phyloP scores from a whole-genome alignment of 2,797 vertebrate genomes.

The Onychomys torridus region DNA sequence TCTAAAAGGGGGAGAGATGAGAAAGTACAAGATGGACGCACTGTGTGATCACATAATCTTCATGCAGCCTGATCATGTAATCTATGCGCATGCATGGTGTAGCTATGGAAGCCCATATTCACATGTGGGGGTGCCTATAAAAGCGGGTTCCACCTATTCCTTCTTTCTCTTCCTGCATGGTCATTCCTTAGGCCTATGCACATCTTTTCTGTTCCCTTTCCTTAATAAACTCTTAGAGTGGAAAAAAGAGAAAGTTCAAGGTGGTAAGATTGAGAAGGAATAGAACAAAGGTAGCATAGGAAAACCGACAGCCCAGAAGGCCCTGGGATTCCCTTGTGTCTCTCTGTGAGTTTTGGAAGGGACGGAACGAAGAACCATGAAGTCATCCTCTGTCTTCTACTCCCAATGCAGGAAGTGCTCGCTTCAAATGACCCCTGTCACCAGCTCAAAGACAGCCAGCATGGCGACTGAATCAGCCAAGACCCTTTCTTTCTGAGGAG shows the following conservation, averaged over 20 bases:
- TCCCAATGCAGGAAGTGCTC: neutral
- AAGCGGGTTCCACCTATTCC: too few relatives aligned
- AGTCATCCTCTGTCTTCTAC: neutral
- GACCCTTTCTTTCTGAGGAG: neutral
- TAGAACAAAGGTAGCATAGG: neutral
- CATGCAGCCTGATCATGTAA: too few relatives aligned
- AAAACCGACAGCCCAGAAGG: neutral
- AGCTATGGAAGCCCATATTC: too few relatives aligned
- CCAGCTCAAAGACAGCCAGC: neutral
- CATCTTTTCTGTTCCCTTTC: too few relatives aligned
- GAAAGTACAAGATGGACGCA: neutral
- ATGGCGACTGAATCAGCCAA: neutral
- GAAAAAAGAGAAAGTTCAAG: neutral
- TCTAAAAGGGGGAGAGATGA: neutral
- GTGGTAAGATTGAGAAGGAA: neutral
- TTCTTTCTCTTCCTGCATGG: too few relatives aligned
- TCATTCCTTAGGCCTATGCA: too few relatives aligned
- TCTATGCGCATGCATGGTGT: too few relatives aligned
- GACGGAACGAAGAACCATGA: neutral
- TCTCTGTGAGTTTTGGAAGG: neutral
- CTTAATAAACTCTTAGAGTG: too few relatives aligned
- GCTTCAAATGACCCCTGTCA: conserved; percentile 46
- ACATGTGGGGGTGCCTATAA: too few relatives aligned
- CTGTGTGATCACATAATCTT: too few relatives aligned
- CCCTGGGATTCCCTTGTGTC: neutral